Evolutionary conservation across 1,140 invertebrate species (phyloP), one percentile per base, ranked within the genome.

Genomic region (Laodelphax striatellus): DNA sequence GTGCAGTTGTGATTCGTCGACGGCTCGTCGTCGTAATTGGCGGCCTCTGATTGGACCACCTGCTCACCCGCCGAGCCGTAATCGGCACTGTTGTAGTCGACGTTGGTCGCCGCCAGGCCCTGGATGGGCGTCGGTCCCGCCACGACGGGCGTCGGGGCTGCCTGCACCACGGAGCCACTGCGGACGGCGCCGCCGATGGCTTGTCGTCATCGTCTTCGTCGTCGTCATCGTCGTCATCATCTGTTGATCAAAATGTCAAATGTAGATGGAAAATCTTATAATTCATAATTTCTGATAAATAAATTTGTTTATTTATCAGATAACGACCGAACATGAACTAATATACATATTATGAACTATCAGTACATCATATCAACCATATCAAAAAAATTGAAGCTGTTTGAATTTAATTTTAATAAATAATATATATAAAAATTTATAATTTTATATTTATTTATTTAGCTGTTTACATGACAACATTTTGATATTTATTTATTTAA

Each of bases 201-300:
- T 60, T 46, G 3, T 57, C 52, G 21, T 55, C 53, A 8, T 58
- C 59, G 73, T 82, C 80, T 31, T 86, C 85, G 54, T 88, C 85
- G 56, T 87, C 85, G 55, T 88, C 86, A 55, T 84, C 83, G 41
- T 85, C 83, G 43, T 86, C 84, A 38, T 78, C 76, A 22, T 72
- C 74, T 72, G 63, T 6, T 28, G 52, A 28, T n/a, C 11, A 24
- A 61, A 43, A 63, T 21, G 17, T 19, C 28, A 14, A 21, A 38
- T 46, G 16, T 10, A 14, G 14, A 41, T 5, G 28, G 9, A 31
- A 31, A 31, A n/a, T n/a, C n/a, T n/a, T n/a, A n/a, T n/a, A n/a
- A n/a, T n/a, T n/a, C n/a, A n/a, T n/a, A n/a, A n/a, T n/a, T n/a
- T n/a, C n/a, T n/a, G n/a, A n/a, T n/a, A n/a, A n/a, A n/a, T n/a